Percentiles rank a stretch among this genome's conserved stretches.
phyloP scores from a whole-genome alignment of 2,888 invertebrate genomes.

The Germaria angustata region DNA sequence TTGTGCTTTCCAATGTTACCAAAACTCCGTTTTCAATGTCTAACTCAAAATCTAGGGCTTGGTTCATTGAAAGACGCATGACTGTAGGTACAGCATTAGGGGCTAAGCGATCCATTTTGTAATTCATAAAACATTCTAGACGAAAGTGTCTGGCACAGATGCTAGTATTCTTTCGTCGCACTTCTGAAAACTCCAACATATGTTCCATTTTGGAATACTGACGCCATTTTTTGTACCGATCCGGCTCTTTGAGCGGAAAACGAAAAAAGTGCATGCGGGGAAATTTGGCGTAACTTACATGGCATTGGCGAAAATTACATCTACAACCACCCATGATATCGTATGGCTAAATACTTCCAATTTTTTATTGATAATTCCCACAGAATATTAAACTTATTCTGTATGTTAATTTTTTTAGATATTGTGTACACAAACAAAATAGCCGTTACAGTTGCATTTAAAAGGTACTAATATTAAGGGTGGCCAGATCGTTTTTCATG shows the following conservation, averaged over 20 bases:
- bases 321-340: slow-evolving; percentile 81
- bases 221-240: slow-evolving; percentile 71
- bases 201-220: slow-evolving; percentile 68
- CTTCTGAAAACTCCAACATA: slow-evolving; percentile 75
- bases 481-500: no score
- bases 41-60: slow-evolving; percentile 73
- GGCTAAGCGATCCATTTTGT: slow-evolving; percentile 80
- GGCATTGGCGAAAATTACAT: slow-evolving; percentile 81
- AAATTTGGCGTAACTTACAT: slow-evolving; percentile 78
- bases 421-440: no score
- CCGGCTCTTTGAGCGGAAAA: slow-evolving; percentile 79
- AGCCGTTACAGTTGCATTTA: no score
- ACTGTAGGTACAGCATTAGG: slow-evolving; percentile 81
- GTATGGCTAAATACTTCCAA: no score
- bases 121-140: slow-evolving; percentile 80
- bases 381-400: no score
- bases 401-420: no score
- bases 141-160: slow-evolving; percentile 82
- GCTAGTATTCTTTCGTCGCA: slow-evolving; percentile 80
- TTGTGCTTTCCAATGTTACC: slow-evolving; percentile 67
- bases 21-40: slow-evolving; percentile 70
- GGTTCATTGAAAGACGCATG: slow-evolving; percentile 70
- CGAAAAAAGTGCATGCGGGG: slow-evolving; percentile 81
- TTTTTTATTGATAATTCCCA: no score
- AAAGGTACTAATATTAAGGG: no score